phyloP scores from a whole-genome alignment of 2,113 vertebrate species.

The Notiomystis cincta region DNA sequence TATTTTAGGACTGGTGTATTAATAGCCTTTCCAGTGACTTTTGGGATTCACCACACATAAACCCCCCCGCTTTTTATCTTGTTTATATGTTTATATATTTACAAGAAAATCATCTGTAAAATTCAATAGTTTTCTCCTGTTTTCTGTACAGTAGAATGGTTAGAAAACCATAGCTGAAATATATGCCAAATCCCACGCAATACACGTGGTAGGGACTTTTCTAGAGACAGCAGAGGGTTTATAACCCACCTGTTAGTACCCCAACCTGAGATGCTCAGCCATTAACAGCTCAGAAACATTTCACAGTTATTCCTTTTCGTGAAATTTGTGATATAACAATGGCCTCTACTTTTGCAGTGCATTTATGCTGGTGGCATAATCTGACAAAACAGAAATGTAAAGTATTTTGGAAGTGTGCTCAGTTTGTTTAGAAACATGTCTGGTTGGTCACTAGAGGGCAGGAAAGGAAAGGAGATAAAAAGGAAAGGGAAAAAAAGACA shows the following conservation, averaged over 20 bases:
- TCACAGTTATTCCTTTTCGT: neutral
- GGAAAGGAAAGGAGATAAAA: neutral
- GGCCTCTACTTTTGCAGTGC: neutral
- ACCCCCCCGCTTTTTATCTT: neutral
- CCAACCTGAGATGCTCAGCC: neutral
- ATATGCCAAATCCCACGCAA: neutral
- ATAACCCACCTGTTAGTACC: neutral
- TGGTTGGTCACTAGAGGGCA: conserved; percentile 48
- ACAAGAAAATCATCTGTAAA: neutral
- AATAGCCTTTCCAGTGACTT: neutral
- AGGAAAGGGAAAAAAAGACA: rapidly evolving
- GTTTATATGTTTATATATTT: neutral
- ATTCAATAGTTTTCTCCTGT: neutral
- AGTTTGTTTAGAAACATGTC: neutral
- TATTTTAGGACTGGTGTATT: neutral
- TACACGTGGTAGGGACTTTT: neutral
- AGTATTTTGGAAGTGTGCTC: neutral
- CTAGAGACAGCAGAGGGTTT: neutral
- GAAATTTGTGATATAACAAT: neutral
- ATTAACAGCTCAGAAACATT: neutral
- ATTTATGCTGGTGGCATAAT: neutral
- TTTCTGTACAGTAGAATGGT: neutral
- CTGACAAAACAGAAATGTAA: neutral
- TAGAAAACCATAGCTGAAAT: neutral
- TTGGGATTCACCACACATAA: neutral